Base-by-base conservation (phyloP, 2,113 vertebrate species). In the Morone saxatilis region DNA sequence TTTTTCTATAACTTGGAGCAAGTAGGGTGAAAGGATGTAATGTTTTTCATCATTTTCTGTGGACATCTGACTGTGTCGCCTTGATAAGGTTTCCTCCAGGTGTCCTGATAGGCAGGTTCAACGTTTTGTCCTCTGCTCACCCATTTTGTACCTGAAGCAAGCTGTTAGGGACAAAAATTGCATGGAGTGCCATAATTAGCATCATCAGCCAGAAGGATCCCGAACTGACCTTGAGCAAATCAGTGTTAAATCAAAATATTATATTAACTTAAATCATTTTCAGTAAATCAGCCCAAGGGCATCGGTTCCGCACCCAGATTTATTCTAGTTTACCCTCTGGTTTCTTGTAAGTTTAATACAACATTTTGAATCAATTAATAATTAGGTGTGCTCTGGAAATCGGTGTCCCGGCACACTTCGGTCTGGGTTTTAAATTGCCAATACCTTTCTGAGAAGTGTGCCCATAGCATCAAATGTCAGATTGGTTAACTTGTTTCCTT, bases 61-160 rank as follows among this genome's bases (percentile, higher is more conserved):
- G 40, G 78, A 72, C 51, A 38, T 54, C 78, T 75, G 82, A 75
- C 87, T 78, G 85, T 1, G 88, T 2, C 9, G 79, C 73, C 80
- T 71, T 93, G 70, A 88, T 90, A 77, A 80, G 81, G 83, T 90
- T 85, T 93, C 41, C 54, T 75, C 40, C 77, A 81, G 73, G 90
- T 91, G 73, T 86, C 81, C 87, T 74, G 19, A 50, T 70, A 61
- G 7, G 56, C 54, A 5, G 66, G 57, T 53, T 87, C 57, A 67
- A 4, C 71, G 70, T 75, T 88, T 68, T 84, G 81, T 90, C 68
- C 78, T 81, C 63, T 62, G 63, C 77, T 89, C 71, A 56, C 60
- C 83, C n/a, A 1, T 68, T 59, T 41, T 59, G 19, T 51, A 67
- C 78, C 86, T 61, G 78, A 76, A 76, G 60, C 78, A 38, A 75